Base-by-base conservation (phyloP, 2,888 invertebrate genomes). In the Xanthostigma xanthostigma region DNA sequence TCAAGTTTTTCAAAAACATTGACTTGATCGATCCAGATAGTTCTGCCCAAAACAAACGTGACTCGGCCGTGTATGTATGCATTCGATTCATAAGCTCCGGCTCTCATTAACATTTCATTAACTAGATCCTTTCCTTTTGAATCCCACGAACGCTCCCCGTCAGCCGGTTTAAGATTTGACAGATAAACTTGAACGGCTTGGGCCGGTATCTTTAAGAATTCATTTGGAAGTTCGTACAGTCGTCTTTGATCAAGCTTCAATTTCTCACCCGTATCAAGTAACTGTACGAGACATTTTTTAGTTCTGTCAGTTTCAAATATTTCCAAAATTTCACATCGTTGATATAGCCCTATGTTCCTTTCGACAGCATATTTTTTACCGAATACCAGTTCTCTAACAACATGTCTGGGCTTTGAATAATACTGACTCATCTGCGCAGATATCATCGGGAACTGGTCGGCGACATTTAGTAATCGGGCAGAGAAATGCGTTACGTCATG, bases 221-320 rank as follows among this genome's bases (percentile, higher is more conserved):
- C 12, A 34, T 46, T n/a, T 3, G 46, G 39, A 12, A 46, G 34
- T 12, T 38, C 34, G 5, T 10, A 9, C 13, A 46, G 40, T 36
- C 34, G 33, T 3, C 6, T 13, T 8, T 27, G 9, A 27, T 33
- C 38, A 11, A 27, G 9, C 12, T 11, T 33, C 33, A 33, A 27
- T 33, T 34, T 37, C 13, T 39, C 40, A 39, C 46, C 46, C 9
- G 33, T 39, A 34, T 46, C 46, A 13, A 46, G 34, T 39, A 46
- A 33, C 35, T 13, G 11, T 36, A 36, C 27, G 6, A 27, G 27
- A 6, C 27, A 27, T 27, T 27, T 27, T 6, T 27, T 27, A 27
- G 5, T 27, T 27, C 27, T 27, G 3, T 6, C 6, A 27, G 27
- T 11, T 17, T 42, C 27, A n/a, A n/a, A 10, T 33, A 13, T 40